Conservation (phyloP, 2,113 vertebrate genomes). For the Oreotrochilus melanogaster region DNA sequence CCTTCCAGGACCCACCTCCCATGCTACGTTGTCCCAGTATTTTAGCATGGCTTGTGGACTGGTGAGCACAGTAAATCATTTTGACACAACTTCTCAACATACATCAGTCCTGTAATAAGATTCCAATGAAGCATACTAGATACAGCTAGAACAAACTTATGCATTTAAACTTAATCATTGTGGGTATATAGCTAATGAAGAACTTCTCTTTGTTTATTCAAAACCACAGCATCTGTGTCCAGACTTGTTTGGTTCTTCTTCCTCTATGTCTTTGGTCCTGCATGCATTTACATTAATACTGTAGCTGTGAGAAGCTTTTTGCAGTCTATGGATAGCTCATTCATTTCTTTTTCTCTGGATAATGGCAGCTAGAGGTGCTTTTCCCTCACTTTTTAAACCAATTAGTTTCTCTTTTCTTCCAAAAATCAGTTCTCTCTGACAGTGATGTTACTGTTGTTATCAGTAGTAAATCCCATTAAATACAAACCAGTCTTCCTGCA, state of each 20-base stretch:
- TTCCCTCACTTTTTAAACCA: not conserved
- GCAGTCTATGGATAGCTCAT: not conserved
- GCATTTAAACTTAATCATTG: not conserved
- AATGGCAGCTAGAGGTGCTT: not conserved
- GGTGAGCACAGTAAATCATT: not conserved
- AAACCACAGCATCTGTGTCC: not conserved
- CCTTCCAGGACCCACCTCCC: not conserved
- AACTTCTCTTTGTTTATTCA: not conserved
- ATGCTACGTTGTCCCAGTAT: not conserved
- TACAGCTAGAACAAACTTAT: not conserved
- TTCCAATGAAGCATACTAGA: not conserved
- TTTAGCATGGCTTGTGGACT: not conserved
- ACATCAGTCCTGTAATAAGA: not conserved
- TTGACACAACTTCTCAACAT: not conserved
- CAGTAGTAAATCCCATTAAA: not conserved
- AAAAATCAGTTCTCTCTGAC: not conserved
- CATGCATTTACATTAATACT: not conserved
- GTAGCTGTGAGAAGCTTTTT: not conserved
- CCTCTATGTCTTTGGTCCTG: not conserved
- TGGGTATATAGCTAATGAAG: not conserved
- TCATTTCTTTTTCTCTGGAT: not conserved
- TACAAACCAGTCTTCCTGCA: not conserved
- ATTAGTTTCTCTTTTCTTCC: not conserved
- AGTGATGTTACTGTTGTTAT: not conserved
- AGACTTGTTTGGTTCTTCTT: not conserved